Evolutionary conservation across 2,888 invertebrate species (phyloP).

Genomic region (Limnephilus lunatus): DNA sequence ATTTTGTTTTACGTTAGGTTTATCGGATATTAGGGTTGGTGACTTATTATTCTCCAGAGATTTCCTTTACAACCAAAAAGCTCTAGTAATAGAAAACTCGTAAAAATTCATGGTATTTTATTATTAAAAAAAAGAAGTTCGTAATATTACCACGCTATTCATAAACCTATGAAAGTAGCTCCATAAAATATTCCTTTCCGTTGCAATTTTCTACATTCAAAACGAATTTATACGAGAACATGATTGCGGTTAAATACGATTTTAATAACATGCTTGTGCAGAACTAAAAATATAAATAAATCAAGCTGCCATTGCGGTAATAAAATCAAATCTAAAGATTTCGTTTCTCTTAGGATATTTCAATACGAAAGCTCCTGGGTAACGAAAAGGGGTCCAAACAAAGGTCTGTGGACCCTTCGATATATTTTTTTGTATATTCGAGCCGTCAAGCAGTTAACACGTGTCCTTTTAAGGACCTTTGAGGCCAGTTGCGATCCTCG

Average conservation of each 20-base stretch:
- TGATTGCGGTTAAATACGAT: constrained; percentile 40
- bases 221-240: background rate
- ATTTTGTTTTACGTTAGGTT: too few species aligned
- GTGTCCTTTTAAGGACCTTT: constrained; percentile 59
- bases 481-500: constrained; percentile 34
- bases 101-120: too few species aligned
- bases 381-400: constrained; percentile 55
- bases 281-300: constrained; percentile 10
- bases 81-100: background rate
- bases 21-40: too few species aligned
- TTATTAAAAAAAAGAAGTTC: too few species aligned
- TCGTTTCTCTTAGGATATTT: constrained; percentile 7
- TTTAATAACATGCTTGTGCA: constrained; percentile 21
- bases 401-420: constrained; percentile 45
- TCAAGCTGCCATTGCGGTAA: background rate
- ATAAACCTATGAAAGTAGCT: background rate
- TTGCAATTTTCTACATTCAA: background rate
- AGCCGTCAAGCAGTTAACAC: constrained; percentile 65
- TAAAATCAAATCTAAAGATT: constrained; percentile 16
- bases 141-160: background rate
- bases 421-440: constrained; percentile 46
- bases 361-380: background rate
- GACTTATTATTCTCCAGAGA: background rate
- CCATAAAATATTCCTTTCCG: background rate
- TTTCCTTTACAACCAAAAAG: background rate